phyloP scores from a whole-genome alignment of 2,888 invertebrate species.

The Phytoseiulus persimilis region DNA sequence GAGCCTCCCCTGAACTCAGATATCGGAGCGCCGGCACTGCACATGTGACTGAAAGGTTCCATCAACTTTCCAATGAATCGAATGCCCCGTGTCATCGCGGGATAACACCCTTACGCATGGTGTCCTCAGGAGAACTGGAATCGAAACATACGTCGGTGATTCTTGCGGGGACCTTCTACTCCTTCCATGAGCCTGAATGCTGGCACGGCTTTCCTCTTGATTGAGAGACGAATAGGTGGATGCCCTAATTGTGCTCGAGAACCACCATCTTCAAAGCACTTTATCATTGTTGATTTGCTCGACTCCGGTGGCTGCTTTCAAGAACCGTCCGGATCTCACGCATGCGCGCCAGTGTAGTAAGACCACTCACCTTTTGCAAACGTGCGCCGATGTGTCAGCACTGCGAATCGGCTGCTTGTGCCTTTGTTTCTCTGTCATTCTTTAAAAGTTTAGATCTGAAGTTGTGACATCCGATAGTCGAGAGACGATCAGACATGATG shows the following conservation, averaged over 20 bases:
- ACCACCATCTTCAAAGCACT: neutral
- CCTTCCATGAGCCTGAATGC: no score
- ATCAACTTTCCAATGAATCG: no score
- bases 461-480: neutral
- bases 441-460: neutral
- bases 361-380: neutral
- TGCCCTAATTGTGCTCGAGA: neutral
- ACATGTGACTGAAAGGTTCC: no score
- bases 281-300: neutral
- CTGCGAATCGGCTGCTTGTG: neutral
- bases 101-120: no score
- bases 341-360: neutral
- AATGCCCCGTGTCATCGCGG: no score
- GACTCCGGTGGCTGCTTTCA: neutral
- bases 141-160: no score
- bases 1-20: no score
- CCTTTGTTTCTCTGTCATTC: neutral
- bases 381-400: constrained; percentile 5
- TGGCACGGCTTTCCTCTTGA: no score
- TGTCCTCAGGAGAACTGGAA: no score
- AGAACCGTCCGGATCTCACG: neutral
- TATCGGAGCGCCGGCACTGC: no score
- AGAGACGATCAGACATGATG: neutral
- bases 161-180: no score
- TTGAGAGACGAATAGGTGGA: neutral